A percentile compares a stretch with the other conserved stretches of the same genome.
Conservation (phyloP, 2,888 invertebrate genomes). For the Drosophila robusta region DNA sequence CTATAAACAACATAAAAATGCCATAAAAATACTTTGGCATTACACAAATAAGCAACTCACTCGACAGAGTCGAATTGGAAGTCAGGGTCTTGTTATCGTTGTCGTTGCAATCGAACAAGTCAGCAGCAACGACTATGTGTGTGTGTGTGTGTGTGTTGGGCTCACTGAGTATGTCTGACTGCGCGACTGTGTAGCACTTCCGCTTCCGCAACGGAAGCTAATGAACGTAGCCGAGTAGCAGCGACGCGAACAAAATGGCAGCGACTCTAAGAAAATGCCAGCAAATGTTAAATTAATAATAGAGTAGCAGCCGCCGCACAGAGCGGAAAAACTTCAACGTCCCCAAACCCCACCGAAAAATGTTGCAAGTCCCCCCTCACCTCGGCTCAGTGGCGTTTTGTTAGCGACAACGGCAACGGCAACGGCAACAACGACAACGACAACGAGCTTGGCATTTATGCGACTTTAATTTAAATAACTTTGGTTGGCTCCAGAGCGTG, state of each 20-base stretch:
- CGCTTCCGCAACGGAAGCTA: conserved; percentile 75
- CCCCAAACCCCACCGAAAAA: conserved; percentile 19
- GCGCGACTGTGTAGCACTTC: conserved; percentile 79
- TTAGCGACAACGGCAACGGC: conserved; percentile 26
- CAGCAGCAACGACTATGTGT: conserved; percentile 18
- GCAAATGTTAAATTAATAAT: conserved; percentile 76
- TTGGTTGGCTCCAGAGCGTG: conserved; percentile 55
- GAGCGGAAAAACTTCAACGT: conserved; percentile 56
- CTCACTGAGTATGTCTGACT: conserved; percentile 75
- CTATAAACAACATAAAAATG: conserved; percentile 49
- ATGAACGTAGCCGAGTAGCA: conserved; percentile 64
- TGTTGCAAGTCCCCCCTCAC: conserved; percentile 20
- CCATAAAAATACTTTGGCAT: conserved; percentile 56
- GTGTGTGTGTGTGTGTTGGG: conserved; percentile 27
- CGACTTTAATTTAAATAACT: conserved; percentile 73
- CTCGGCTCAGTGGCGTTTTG: background rate
- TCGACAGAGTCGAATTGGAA: conserved; percentile 48
- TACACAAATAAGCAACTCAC: conserved; percentile 54
- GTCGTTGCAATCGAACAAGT: conserved; percentile 56
- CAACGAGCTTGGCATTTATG: conserved; percentile 51
- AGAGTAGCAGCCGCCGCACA: conserved; percentile 42
- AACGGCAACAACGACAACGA: conserved; percentile 13
- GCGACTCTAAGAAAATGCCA: conserved; percentile 62
- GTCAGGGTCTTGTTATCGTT: conserved; percentile 36
- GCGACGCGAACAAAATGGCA: conserved; percentile 54